Evolutionary conservation across 2,113 vertebrate genomes (phyloP).

Genomic region (Laticauda colubrina): DNA sequence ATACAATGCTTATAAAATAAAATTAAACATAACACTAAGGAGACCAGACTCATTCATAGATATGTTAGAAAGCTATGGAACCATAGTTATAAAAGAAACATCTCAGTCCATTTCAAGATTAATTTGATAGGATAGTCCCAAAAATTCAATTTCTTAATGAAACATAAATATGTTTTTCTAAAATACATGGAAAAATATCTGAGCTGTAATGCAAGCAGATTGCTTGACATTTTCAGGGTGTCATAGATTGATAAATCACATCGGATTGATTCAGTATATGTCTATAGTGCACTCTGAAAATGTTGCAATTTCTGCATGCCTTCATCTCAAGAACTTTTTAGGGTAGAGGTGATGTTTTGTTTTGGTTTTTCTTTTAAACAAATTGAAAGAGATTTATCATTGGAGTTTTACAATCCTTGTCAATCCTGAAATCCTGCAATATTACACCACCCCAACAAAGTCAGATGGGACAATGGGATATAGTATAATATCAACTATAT

Average conservation of each 20-base stretch:
- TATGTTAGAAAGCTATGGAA: constrained; percentile 1
- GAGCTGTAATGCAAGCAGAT: constrained; percentile 24
- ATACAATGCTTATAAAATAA: constrained; percentile 31
- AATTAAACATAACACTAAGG: constrained; percentile 10
- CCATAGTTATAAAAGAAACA: constrained; percentile 25
- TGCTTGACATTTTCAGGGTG: constrained; percentile 27
- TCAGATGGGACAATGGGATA: background rate
- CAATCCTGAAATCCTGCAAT: background rate
- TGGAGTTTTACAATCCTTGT: background rate
- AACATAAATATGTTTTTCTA: constrained; percentile 30
- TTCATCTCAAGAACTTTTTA: background rate
- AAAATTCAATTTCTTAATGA: constrained; percentile 30
- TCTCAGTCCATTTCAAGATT: constrained; percentile 28
- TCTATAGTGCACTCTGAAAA: accelerated
- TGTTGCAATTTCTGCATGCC: constrained; percentile 9
- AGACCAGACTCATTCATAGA: background rate
- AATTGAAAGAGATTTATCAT: background rate
- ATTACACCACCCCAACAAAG: background rate
- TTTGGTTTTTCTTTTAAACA: background rate
- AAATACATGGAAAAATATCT: constrained; percentile 32
- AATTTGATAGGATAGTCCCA: constrained; percentile 25
- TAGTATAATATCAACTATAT: background rate
- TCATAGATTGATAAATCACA: constrained; percentile 4
- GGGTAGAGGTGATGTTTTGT: background rate
- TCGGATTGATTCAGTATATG: constrained; percentile 21